Evolutionary conservation across 2,113 vertebrate species (phyloP).

Genomic region (Penelope pileata): DNA sequence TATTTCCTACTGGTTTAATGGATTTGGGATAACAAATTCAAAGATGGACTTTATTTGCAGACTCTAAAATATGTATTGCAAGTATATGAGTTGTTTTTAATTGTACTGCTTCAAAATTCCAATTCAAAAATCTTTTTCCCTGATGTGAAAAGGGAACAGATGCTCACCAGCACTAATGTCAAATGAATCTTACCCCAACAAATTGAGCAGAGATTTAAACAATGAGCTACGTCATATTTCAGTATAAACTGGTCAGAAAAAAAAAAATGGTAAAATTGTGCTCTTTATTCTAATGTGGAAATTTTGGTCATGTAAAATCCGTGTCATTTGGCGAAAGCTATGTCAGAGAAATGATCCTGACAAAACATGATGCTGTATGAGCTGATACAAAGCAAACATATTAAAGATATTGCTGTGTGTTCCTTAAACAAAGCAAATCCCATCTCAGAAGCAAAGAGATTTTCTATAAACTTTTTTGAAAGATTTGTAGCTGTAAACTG

Average conservation of each 20-base stretch:
- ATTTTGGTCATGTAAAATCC: not conserved
- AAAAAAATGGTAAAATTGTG: not conserved
- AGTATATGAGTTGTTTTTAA: not conserved
- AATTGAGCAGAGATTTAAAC: not conserved
- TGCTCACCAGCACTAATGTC: not conserved
- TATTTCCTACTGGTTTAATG: not conserved
- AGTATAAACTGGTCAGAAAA: not conserved
- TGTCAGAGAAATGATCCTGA: not conserved
- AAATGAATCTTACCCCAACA: not conserved
- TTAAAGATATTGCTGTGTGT: not conserved
- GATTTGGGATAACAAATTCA: not conserved
- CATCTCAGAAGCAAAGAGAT: constrained; percentile 12
- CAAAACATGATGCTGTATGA: not conserved
- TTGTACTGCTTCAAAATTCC: not conserved
- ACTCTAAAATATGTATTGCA: not conserved
- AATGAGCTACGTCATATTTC: not conserved
- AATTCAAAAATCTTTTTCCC: not conserved
- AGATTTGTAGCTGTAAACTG: constrained; percentile 36
- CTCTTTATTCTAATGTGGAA: not conserved
- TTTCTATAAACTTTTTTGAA: not conserved
- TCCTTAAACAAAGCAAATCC: not conserved
- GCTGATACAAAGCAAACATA: not conserved
- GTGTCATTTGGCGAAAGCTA: not conserved
- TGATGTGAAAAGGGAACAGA: not conserved
- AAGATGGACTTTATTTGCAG: not conserved